Evolutionary conservation across 2,888 invertebrate genomes (phyloP), one percentile per base, ranked within the genome.

Genomic region (Coelopa pilipes): DNA sequence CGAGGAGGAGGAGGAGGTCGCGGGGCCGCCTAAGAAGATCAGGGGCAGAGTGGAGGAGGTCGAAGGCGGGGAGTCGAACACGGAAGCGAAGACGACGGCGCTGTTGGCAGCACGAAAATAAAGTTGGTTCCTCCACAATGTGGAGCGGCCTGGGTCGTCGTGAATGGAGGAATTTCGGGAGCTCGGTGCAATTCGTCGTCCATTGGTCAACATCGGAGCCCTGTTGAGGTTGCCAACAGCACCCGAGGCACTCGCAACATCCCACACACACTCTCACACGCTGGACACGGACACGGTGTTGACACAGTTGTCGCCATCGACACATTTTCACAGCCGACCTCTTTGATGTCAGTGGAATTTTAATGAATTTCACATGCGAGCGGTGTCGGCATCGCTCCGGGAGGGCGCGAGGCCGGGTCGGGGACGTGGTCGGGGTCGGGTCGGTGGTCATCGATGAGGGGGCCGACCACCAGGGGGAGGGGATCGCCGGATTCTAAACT

Each of bases 291-390:
- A 53, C n/a, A 53, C n/a, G n/a, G n/a, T 62, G 60, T 62, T 62
- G 60, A 62, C 60, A 62, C 3, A 62, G 60, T 62, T 62, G 60
- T 19, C 60, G 3, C 60, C 21, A 24, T 62, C 60, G 21, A 34
- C 60, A 62, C 60, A 62, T 62, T 62, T 62, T 62, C 34, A 24
- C 24, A 24, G 60, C 15, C 60, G 24, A 24, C 60, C 60, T 62
- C 45, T 62, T 62, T 62, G 60, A 19, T 62, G 60, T 62, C 60
- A 62, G 60, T 15, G 21, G 60, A 62, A 62, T 24, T 62, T 62
- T 62, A 62, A 62, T 62, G 60, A 62, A 62, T 62, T 62, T 62
- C 60, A 62, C 60, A 62, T 24, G 21, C 24, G 60, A 62, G 12
- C 15, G 57, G 34, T 7, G 34, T 7, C 34, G 34, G 34, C 34